A percentile compares a stretch with the other conserved stretches of the same genome.
phyloP scores from a whole-genome alignment of 2,888 invertebrate species.

The Cantharis rufa region DNA sequence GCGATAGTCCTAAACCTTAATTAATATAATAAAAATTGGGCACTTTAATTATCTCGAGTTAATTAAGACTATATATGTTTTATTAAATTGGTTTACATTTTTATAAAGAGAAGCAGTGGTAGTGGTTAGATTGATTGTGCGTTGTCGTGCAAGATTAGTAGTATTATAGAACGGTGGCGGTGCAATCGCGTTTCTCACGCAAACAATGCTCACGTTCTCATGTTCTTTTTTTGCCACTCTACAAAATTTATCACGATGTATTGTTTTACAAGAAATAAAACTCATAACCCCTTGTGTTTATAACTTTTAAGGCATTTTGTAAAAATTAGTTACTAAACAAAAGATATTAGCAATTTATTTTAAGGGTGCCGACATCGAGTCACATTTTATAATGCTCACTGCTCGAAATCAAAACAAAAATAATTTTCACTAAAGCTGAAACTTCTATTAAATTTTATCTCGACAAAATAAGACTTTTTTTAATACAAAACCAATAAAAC shows the following conservation, averaged over 20 bases:
- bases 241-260: slow-evolving; percentile 48
- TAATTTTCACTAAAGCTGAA: neutral
- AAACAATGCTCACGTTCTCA: slow-evolving; percentile 38
- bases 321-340: neutral
- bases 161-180: slow-evolving; percentile 43
- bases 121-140: slow-evolving; percentile 47
- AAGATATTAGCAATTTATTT: neutral
- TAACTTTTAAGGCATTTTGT: neutral
- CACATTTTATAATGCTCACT: neutral
- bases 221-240: slow-evolving; percentile 44
- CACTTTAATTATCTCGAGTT: slow-evolving; percentile 6
- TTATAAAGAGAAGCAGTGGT: slow-evolving; percentile 36
- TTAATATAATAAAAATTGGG: neutral
- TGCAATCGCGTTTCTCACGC: slow-evolving; percentile 44
- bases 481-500: neutral
- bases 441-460: neutral
- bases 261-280: slow-evolving; percentile 38
- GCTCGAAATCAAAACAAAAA: neutral
- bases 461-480: neutral
- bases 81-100: slow-evolving; percentile 25
- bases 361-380: neutral
- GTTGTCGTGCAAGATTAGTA: slow-evolving; percentile 48
- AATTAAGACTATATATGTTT: slow-evolving; percentile 25
- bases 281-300: neutral
- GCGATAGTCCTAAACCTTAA: neutral